These are phyloP conservation scores for Mycetomoellerius zeteki DNA, from an alignment of 1,140 invertebrate species.

Conservation along the genomic window DNA sequence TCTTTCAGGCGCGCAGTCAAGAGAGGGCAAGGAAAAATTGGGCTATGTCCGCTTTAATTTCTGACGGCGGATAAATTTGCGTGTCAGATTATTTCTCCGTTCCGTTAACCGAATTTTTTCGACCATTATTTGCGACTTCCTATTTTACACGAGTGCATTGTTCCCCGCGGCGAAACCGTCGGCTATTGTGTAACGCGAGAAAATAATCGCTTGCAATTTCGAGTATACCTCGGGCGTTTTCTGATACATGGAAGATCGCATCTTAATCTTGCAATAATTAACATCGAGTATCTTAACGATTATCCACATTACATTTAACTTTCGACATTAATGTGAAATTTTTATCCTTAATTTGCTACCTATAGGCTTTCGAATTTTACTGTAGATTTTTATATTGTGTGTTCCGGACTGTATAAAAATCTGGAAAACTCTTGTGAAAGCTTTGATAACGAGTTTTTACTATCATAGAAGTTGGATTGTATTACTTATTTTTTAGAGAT, in stretches of 20 bases:
- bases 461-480: no score
- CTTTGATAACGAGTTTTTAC: no score
- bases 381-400: no score
- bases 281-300: background rate
- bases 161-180: slow-evolving; percentile 1
- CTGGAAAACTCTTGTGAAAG: no score
- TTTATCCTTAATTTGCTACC: no score
- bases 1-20: background rate
- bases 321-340: no score
- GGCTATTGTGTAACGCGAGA: slow-evolving; percentile 11
- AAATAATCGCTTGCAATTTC: slow-evolving; percentile 32
- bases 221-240: background rate
- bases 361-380: no score
- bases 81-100: slow-evolving; percentile 52
- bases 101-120: slow-evolving; percentile 52
- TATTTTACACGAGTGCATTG: slow-evolving; percentile 38
- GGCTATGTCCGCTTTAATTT: slow-evolving; percentile 52
- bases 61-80: slow-evolving; percentile 49
- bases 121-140: slow-evolving; percentile 43
- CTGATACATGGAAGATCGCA: background rate
- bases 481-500: no score
- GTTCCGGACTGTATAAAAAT: no score
- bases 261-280: slow-evolving; percentile 7
- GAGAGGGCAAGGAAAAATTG: slow-evolving; percentile 40
- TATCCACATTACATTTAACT: background rate